These are phyloP conservation scores for Pollachius pollachius DNA, from an alignment of 2,113 vertebrate genomes.

Conservation along the genomic window DNA sequence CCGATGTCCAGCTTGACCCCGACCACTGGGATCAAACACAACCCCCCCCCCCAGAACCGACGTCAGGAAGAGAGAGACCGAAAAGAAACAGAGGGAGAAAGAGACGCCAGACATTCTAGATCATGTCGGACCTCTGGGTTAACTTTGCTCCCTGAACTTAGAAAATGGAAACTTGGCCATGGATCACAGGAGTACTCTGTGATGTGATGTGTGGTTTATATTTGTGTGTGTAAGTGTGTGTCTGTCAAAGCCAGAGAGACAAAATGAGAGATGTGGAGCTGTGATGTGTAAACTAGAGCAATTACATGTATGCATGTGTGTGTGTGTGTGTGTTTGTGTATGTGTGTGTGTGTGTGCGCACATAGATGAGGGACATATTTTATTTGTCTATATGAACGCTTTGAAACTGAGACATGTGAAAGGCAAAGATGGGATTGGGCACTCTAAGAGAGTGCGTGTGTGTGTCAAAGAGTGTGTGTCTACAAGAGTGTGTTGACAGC, in stretches of 20 bases:
- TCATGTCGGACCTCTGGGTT: constrained; percentile 51
- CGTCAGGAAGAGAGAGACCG: too few relatives aligned
- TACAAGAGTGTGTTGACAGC: neutral
- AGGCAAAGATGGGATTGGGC: too few relatives aligned
- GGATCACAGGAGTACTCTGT: constrained; percentile 52
- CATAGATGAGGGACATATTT: neutral
- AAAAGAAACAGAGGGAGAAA: too few relatives aligned
- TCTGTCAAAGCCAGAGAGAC: constrained; percentile 32
- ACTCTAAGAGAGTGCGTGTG: too few relatives aligned
- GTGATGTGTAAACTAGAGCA: constrained; percentile 25
- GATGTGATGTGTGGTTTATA: constrained; percentile 41
- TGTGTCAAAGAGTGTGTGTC: too few relatives aligned
- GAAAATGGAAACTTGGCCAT: constrained; percentile 55
- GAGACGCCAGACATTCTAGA: constrained; percentile 53
- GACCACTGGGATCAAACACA: constrained; percentile 81
- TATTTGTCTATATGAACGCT: too few relatives aligned
- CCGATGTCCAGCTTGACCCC: constrained; percentile 88
- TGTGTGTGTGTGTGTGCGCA: neutral
- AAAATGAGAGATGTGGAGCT: constrained; percentile 33
- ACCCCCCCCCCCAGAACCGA: too few relatives aligned
- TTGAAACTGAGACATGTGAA: too few relatives aligned
- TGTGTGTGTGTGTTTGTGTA: constrained; percentile 18
- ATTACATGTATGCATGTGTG: constrained; percentile 8
- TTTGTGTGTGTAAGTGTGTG: constrained; percentile 43
- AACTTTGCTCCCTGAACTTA: constrained; percentile 63